phyloP scores from a whole-genome alignment of 2,797 vertebrate genomes.

The Liasis olivaceus region DNA sequence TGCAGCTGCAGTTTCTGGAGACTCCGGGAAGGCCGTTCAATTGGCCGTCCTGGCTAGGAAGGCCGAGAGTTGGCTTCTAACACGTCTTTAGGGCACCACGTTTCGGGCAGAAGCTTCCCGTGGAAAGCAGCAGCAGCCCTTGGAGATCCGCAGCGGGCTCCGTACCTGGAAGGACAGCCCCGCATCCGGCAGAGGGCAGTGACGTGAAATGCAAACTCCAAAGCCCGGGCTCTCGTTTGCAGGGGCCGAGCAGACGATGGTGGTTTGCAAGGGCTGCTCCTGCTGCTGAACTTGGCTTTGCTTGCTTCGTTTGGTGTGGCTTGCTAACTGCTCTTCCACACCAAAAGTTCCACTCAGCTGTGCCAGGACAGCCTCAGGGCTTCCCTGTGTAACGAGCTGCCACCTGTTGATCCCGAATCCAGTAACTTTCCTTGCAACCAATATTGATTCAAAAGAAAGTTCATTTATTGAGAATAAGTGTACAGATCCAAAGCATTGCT shows the following conservation, averaged over 20 bases:
- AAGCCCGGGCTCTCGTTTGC: neutral
- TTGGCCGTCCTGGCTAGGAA: neutral
- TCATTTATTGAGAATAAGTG: no score
- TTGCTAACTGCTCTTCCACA: neutral
- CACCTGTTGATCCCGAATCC: no score
- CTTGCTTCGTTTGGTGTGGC: neutral
- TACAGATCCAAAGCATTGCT: no score
- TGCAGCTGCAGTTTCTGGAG: neutral
- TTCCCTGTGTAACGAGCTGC: no score
- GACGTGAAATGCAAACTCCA: neutral
- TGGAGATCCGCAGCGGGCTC: neutral
- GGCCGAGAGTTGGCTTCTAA: neutral
- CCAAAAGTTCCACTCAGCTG: neutral
- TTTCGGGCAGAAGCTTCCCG: neutral
- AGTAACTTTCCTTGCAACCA: no score
- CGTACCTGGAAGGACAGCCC: neutral
- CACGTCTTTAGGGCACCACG: neutral
- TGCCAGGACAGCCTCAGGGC: neutral
- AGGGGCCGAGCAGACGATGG: neutral
- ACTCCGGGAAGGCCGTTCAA: neutral
- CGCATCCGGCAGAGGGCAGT: constrained; percentile 23
- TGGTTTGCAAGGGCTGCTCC: neutral
- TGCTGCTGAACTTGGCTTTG: no score
- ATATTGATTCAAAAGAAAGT: no score
- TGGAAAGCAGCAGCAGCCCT: neutral